These are phyloP conservation scores for Ephydatia muelleri DNA, from an alignment of 37 sponge, comb jelly and placozoan genomes.

Conservation along the genomic window DNA sequence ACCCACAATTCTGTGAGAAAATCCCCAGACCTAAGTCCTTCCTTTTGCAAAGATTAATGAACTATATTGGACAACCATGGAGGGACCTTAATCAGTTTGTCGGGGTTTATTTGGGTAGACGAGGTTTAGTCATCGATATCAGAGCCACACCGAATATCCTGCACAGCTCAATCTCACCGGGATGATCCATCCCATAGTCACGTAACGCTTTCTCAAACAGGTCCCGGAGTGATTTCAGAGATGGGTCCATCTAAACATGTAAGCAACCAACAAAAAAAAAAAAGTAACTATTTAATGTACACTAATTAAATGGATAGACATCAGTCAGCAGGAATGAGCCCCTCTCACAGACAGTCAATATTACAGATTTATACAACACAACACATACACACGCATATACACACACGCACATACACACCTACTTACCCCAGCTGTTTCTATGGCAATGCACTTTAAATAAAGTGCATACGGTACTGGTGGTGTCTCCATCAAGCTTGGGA, in stretches of 20 bases:
- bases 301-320: background rate
- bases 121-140: too few relatives aligned
- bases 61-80: too few relatives aligned
- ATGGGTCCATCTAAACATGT: background rate
- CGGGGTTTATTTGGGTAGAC: too few relatives aligned
- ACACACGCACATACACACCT: background rate
- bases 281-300: background rate
- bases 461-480: slow-evolving; percentile 37
- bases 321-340: background rate
- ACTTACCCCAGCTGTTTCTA: slow-evolving; percentile 48
- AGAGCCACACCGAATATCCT: background rate
- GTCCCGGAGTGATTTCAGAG: slow-evolving; percentile 24
- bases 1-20: too few relatives aligned
- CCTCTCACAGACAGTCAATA: background rate
- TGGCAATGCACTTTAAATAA: slow-evolving; percentile 42
- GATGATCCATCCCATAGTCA: slow-evolving; percentile 32
- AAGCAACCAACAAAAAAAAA: background rate
- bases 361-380: background rate
- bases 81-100: too few relatives aligned
- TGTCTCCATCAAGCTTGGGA: slow-evolving; percentile 7
- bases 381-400: background rate
- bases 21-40: too few relatives aligned
- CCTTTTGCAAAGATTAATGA: too few relatives aligned
- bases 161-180: slow-evolving; percentile 20
- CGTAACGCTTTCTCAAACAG: slow-evolving; percentile 35